Evolutionary conservation across 2,888 invertebrate genomes (phyloP).

Genomic region (Temnothorax ravouxi): DNA sequence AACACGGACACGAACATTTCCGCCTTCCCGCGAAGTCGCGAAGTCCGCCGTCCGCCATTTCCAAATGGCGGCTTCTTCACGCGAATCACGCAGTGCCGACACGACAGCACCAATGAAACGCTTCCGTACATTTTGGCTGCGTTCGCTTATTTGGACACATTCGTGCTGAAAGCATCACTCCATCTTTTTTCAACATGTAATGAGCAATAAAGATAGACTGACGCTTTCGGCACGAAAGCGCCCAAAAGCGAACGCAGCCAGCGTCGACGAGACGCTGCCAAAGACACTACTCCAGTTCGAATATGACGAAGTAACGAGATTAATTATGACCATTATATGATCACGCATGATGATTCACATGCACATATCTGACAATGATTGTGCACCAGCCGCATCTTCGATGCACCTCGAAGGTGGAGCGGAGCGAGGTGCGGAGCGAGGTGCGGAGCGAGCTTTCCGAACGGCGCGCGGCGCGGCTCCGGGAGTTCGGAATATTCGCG

Average conservation of each 20-base stretch:
- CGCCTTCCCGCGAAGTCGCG: too few relatives aligned
- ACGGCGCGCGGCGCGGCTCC: not conserved
- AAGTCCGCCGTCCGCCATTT: not conserved
- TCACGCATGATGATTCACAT: not conserved
- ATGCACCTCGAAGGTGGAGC: not conserved
- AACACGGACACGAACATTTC: too few relatives aligned
- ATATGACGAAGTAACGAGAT: not conserved
- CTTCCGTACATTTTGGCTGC: not conserved
- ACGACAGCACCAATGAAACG: not conserved
- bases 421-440: not conserved
- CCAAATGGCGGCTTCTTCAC: not conserved
- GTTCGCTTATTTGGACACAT: too few relatives aligned
- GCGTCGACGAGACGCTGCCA: not conserved
- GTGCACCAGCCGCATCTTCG: not conserved
- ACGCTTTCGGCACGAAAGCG: too few relatives aligned
- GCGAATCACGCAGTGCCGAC: not conserved
- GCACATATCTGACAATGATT: not conserved
- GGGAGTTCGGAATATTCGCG: not conserved
- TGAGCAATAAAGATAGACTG: too few relatives aligned
- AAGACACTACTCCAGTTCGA: not conserved
- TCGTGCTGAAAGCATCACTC: too few relatives aligned
- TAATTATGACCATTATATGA: not conserved
- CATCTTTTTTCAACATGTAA: too few relatives aligned
- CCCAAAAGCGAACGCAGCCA: too few relatives aligned
- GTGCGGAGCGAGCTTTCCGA: not conserved